A percentile compares a stretch with the other conserved stretches of the same genome.
Evolutionary conservation across 2,113 vertebrate genomes (phyloP).

Genomic region (Danionella cerebrum): DNA sequence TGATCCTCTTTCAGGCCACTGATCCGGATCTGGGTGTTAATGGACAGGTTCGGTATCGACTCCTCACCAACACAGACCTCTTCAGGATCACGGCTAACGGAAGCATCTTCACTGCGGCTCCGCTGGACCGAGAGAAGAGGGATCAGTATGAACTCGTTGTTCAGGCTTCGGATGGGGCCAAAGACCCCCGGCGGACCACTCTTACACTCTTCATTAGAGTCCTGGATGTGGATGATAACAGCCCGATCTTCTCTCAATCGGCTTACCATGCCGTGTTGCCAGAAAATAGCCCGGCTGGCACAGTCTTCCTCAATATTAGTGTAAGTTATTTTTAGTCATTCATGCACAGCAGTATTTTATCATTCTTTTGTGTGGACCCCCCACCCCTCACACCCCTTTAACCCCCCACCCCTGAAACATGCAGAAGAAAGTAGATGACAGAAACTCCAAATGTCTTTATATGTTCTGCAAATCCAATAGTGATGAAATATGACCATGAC

Average conservation of each 20-base stretch:
- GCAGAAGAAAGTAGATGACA: no score
- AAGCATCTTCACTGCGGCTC: constrained; percentile 75
- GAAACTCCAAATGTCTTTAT: no score
- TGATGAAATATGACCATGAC: no score
- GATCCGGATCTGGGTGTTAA: constrained; percentile 85
- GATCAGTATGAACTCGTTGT: constrained; percentile 80
- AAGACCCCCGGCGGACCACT: constrained; percentile 73
- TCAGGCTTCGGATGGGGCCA: constrained; percentile 80
- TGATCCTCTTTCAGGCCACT: constrained; percentile 66
- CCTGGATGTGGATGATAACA: constrained; percentile 92
- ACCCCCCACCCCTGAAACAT: no score
- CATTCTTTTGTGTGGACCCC: no score
- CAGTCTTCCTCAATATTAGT: constrained; percentile 74
- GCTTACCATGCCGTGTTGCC: constrained; percentile 74
- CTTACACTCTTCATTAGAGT: constrained; percentile 75
- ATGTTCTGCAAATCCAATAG: no score
- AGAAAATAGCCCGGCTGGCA: constrained; percentile 79
- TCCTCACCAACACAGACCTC: constrained; percentile 78
- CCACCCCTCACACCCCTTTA: no score
- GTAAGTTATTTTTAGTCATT: constrained; percentile 50
- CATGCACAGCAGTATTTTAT: neutral
- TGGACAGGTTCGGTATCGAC: constrained; percentile 80
- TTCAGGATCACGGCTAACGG: constrained; percentile 86
- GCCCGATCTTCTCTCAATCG: constrained; percentile 79
- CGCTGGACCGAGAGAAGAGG: constrained; percentile 79